Base-by-base conservation (phyloP, 2,797 vertebrate genomes). In the Enteromius unitaeniatus region DNA sequence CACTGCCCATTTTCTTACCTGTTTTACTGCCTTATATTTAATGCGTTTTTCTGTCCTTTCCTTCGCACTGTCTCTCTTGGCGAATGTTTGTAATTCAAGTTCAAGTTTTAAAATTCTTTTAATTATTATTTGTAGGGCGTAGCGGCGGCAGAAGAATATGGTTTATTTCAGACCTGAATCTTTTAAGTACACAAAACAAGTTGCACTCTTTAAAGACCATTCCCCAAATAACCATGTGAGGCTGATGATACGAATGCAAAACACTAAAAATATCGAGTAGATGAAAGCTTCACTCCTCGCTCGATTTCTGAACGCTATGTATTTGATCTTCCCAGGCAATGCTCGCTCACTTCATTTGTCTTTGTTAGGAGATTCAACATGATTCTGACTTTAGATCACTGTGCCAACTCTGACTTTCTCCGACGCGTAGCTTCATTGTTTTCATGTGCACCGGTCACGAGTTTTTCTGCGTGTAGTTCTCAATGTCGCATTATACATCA, bases 1-100 rank as follows among this genome's bases (percentile, higher is more conserved):
- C 85, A 78, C 78, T 83, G 55, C 83, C 83, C 49, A 7, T 67
- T 85, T 83, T 76, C 79, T 81, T 81, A 55, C 69, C 69, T 72
- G 47, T 78, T 86, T 84, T 49, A 78, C 77, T 86, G 85, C 82
- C 78, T 86, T 86, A 78, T 84, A 89, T 89, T 87, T 87, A 86
- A 87, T 87, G 82, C 77, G 42, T 82, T 77, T 80, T 85, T 85
- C 82, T 78, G 21, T 69, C 73, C 68, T 83, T 73, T 78, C 65
- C 72, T 83, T 79, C 58, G 23, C 79, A 55, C 13, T 11, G 14
- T 76, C 85, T 82, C 70, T 62, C 21, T 45, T 86, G 85, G 79
- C 76, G 76, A 84, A 64, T 85, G 67, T 84, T 81, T 72, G 74
- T 60, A 47, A 80, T 85, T 83, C 64, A 67, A 78, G 75, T 85